A percentile compares a stretch with the other conserved stretches of the same genome.
Evolutionary conservation across 2,113 vertebrate species (phyloP).

Genomic region (Oryzias woworae): DNA sequence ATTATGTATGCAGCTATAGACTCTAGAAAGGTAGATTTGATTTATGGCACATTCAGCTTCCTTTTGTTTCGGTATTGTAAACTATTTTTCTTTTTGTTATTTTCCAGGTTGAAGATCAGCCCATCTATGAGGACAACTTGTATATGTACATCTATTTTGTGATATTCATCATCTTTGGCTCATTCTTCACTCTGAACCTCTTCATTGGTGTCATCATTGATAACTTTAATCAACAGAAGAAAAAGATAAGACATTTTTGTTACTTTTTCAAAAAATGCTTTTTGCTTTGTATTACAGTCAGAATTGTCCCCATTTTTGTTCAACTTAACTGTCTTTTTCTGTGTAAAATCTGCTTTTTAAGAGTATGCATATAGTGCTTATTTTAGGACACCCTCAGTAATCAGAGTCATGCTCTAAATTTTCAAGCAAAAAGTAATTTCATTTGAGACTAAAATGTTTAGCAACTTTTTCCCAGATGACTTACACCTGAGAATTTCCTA

Average conservation of each 20-base stretch:
- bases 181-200: slow-evolving; percentile 97
- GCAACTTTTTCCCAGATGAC: too few relatives aligned
- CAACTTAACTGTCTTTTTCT: neutral
- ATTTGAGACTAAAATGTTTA: too few relatives aligned
- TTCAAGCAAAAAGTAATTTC: too few relatives aligned
- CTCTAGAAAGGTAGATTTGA: slow-evolving; percentile 86
- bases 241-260: slow-evolving; percentile 90
- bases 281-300: neutral
- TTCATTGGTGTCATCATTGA: slow-evolving; percentile 99
- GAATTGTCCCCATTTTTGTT: neutral
- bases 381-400: too few relatives aligned
- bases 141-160: slow-evolving; percentile 99
- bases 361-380: too few relatives aligned
- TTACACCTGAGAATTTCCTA: too few relatives aligned
- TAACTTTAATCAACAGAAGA: slow-evolving; percentile 99
- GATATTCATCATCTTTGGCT: slow-evolving; percentile 99
- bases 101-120: slow-evolving; percentile 84
- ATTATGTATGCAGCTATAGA: slow-evolving; percentile 99
- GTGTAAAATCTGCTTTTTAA: too few relatives aligned
- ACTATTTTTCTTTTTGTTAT: neutral
- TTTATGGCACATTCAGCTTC: neutral
- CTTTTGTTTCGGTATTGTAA: neutral
- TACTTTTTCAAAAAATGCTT: slow-evolving; percentile 7
- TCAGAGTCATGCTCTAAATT: too few relatives aligned
- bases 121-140: slow-evolving; percentile 93